Conservation (phyloP, 2,888 invertebrate genomes). For the Bellardia bayeri region DNA sequence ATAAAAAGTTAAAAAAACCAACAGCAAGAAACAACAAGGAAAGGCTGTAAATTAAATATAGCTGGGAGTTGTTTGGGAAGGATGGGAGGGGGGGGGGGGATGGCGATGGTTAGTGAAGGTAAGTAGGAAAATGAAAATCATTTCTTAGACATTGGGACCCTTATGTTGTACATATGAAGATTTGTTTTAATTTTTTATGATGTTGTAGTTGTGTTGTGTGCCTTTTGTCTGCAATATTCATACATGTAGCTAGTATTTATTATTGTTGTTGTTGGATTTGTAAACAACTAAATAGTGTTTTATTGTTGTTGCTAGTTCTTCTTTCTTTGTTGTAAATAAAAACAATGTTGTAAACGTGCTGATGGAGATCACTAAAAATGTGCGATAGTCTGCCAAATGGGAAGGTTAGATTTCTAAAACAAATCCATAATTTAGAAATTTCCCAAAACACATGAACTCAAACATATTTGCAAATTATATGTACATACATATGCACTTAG, state of each 20-base stretch:
- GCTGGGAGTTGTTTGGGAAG: background rate
- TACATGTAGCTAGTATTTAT: background rate
- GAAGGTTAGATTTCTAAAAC: background rate
- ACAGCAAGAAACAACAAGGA: background rate
- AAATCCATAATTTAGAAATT: too few relatives aligned
- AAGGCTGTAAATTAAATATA: background rate
- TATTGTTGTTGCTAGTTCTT: slow-evolving; percentile 15
- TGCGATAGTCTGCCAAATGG: slow-evolving; percentile 12
- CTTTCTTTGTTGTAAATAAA: slow-evolving; percentile 45
- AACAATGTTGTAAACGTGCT: slow-evolving; percentile 66
- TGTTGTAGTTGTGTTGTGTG: slow-evolving; percentile 12
- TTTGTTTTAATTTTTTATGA: background rate
- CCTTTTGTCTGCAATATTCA: slow-evolving; percentile 1
- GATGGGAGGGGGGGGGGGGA: too few relatives aligned
- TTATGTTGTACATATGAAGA: slow-evolving; percentile 34
- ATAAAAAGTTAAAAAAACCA: background rate
- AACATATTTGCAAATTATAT: background rate
- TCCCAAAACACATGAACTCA: background rate
- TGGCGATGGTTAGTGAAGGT: too few relatives aligned
- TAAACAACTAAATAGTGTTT: slow-evolving; percentile 44
- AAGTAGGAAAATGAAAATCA: slow-evolving; percentile 33
- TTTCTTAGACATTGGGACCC: slow-evolving; percentile 56
- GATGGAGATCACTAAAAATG: slow-evolving; percentile 41
- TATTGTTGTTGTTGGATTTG: slow-evolving; percentile 60
- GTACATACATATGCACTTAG: too few relatives aligned